phyloP scores from a whole-genome alignment of 2,797 vertebrate genomes.

The Anableps anableps region DNA sequence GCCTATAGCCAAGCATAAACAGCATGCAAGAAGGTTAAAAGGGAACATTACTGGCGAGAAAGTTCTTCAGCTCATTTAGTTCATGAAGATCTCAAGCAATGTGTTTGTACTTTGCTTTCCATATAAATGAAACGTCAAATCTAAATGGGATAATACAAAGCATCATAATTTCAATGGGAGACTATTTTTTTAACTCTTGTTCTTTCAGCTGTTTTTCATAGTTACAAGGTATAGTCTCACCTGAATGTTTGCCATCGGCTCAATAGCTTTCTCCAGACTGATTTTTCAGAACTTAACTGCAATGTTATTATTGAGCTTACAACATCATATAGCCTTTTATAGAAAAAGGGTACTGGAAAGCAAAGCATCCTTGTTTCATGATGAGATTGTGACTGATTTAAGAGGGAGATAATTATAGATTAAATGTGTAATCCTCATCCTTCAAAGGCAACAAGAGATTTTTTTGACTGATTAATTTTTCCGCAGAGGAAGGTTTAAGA shows the following conservation, averaged over 20 bases:
- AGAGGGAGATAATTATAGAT: conserved; percentile 69
- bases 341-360: conserved; percentile 41
- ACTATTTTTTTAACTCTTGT: not conserved
- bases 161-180: not conserved
- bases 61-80: not conserved
- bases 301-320: conserved; percentile 33
- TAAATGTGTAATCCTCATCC: conserved; percentile 69
- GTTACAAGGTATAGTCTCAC: conserved; percentile 12
- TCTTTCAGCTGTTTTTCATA: not conserved
- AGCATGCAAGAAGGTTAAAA: not conserved
- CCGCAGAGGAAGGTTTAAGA: conserved; percentile 39
- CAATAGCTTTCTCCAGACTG: conserved; percentile 27
- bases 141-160: not conserved
- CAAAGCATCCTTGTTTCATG: conserved; percentile 48
- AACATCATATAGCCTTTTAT: conserved; percentile 25
- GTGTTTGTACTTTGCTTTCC: not conserved
- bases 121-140: not conserved
- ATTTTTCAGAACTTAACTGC: conserved; percentile 52
- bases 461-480: conserved; percentile 53
- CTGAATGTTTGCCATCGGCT: conserved; percentile 10
- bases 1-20: not conserved
- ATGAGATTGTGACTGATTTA: conserved; percentile 71
- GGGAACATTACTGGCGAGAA: not conserved
- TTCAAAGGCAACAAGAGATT: conserved; percentile 60
- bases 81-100: not conserved